Percentiles rank a stretch among this genome's conserved stretches.
phyloP scores from a whole-genome alignment of 1,140 invertebrate genomes.

The Bombus soroeensis region DNA sequence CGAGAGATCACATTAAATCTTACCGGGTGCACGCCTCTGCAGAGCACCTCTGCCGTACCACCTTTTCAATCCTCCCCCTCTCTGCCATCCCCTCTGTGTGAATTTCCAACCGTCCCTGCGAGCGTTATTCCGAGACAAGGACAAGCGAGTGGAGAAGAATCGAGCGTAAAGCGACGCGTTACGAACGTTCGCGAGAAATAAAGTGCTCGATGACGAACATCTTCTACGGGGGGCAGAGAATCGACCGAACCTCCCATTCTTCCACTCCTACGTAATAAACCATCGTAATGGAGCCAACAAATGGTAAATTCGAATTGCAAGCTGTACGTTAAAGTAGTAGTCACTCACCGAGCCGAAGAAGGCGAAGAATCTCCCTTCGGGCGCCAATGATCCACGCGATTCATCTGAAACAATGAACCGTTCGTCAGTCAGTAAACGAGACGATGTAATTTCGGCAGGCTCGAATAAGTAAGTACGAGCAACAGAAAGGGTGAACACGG shows the following conservation, averaged over 20 bases:
- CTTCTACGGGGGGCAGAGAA: not conserved
- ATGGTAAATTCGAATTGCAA: not conserved
- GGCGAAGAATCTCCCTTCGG: not conserved
- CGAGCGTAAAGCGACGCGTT: not conserved
- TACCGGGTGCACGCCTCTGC: slow-evolving; percentile 75
- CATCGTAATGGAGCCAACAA: no score
- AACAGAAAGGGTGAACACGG: no score
- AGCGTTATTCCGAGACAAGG: not conserved
- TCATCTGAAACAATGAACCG: slow-evolving; percentile 64
- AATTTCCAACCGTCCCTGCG: slow-evolving; percentile 21
- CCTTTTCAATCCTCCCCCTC: slow-evolving; percentile 33
- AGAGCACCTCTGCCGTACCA: slow-evolving; percentile 55
- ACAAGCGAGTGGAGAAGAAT: slow-evolving; percentile 1
- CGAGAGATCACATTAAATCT: slow-evolving; percentile 78
- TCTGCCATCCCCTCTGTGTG: not conserved
- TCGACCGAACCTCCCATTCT: not conserved
- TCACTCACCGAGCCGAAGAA: slow-evolving; percentile 37
- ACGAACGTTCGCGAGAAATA: not conserved
- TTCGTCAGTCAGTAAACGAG: not conserved
- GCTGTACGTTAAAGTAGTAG: not conserved
- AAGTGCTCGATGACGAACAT: not conserved
- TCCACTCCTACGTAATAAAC: not conserved
- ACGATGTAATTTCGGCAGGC: not conserved
- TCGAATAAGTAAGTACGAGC: not conserved
- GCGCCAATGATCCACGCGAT: slow-evolving; percentile 8